Evolutionary conservation across 2,113 vertebrate species (phyloP).

Genomic region (Turnix velox): DNA sequence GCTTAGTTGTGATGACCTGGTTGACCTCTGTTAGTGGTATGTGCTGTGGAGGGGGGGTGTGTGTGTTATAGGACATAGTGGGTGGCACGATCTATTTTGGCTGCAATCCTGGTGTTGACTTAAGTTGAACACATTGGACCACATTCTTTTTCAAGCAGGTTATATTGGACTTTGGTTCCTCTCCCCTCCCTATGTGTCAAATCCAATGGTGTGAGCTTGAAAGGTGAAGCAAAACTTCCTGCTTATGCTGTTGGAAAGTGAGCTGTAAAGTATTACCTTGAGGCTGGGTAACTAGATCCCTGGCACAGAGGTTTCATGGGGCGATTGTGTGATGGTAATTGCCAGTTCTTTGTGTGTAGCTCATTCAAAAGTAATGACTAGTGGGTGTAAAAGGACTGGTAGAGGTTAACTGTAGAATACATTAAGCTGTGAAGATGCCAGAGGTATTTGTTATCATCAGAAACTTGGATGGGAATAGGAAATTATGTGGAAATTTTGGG

Average conservation of each 20-base stretch:
- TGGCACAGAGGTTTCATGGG: neutral
- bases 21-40: neutral
- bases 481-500: neutral
- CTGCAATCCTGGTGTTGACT: neutral
- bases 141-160: neutral
- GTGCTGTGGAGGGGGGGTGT: neutral
- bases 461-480: neutral
- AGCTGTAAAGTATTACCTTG: neutral
- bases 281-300: slow-evolving; percentile 15
- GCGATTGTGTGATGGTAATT: neutral
- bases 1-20: neutral
- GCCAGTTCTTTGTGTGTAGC: neutral
- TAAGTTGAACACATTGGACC: neutral
- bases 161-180: neutral
- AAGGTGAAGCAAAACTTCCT: neutral
- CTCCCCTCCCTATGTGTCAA: neutral
- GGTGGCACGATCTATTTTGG: neutral
- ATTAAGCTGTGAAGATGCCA: neutral
- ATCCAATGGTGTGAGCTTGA: neutral
- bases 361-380: slow-evolving; percentile 59
- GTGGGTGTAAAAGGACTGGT: neutral
- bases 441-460: neutral
- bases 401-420: slow-evolving; percentile 50
- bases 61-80: neutral
- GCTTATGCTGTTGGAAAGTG: neutral